Conservation (phyloP, 2,113 vertebrate genomes). For the Pterocles gutturalis region DNA sequence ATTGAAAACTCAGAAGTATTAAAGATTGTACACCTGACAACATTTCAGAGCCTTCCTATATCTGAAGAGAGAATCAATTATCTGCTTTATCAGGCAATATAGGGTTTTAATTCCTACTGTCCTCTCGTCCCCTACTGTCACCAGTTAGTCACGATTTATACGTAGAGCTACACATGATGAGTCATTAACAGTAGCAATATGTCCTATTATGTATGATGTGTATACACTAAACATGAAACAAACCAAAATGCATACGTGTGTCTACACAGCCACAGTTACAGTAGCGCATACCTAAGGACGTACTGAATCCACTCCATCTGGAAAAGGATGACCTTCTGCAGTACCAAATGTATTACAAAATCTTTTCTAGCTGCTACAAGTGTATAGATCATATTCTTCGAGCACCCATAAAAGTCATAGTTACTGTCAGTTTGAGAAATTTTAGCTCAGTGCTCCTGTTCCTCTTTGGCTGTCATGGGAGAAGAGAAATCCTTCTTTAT, state of each 20-base stretch:
- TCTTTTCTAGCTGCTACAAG: slow-evolving; percentile 33
- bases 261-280: neutral
- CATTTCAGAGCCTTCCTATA: neutral
- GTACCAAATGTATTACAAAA: slow-evolving; percentile 53
- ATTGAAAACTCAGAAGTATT: neutral
- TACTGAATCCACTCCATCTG: neutral
- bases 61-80: neutral
- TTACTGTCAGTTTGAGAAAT: slow-evolving; percentile 76
- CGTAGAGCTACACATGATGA: neutral
- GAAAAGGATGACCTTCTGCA: slow-evolving; percentile 66
- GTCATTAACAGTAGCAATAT: neutral
- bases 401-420: slow-evolving; percentile 65
- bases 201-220: fast-evolving
- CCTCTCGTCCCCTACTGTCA: neutral
- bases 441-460: slow-evolving; percentile 56
- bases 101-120: neutral
- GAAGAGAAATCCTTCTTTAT: slow-evolving; percentile 62
- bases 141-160: neutral
- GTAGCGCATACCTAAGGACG: neutral
- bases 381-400: slow-evolving; percentile 63
- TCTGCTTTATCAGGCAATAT: neutral
- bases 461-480: slow-evolving; percentile 39
- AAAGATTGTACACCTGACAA: neutral
- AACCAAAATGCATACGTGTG: neutral
- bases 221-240: fast-evolving